phyloP scores from a whole-genome alignment of 2,113 vertebrate genomes.

The Sphaerodactylus townsendi region DNA sequence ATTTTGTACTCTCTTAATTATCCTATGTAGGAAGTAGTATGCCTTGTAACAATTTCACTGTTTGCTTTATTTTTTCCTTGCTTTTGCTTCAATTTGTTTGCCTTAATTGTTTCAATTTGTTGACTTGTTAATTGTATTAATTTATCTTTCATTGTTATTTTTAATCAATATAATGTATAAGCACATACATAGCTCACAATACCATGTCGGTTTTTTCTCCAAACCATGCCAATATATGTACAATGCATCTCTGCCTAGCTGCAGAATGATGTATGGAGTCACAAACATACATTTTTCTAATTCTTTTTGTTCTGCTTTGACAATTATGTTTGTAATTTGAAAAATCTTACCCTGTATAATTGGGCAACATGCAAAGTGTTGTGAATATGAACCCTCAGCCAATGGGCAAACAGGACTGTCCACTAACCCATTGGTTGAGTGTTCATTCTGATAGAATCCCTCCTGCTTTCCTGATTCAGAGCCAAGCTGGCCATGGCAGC shows the following conservation, averaged over 20 bases:
- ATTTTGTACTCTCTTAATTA: conserved; percentile 5
- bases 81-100: background rate
- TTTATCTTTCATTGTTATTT: conserved; percentile 7
- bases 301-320: background rate
- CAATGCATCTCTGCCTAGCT: background rate
- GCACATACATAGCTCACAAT: background rate
- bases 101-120: conserved; percentile 2
- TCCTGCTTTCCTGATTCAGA: too few species aligned
- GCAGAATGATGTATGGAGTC: background rate
- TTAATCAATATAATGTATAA: background rate
- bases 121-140: conserved; percentile 15
- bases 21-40: background rate
- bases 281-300: background rate
- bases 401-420: too few species aligned
- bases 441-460: too few species aligned
- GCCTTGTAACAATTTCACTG: background rate
- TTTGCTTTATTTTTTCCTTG: background rate
- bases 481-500: too few species aligned
- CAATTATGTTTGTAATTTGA: background rate
- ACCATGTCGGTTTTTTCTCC: background rate
- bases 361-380: too few species aligned
- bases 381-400: too few species aligned
- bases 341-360: too few species aligned
- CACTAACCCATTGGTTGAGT: too few species aligned
- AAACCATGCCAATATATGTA: background rate